phyloP scores from a whole-genome alignment of 2,113 vertebrate genomes.

The Condylura cristata region DNA sequence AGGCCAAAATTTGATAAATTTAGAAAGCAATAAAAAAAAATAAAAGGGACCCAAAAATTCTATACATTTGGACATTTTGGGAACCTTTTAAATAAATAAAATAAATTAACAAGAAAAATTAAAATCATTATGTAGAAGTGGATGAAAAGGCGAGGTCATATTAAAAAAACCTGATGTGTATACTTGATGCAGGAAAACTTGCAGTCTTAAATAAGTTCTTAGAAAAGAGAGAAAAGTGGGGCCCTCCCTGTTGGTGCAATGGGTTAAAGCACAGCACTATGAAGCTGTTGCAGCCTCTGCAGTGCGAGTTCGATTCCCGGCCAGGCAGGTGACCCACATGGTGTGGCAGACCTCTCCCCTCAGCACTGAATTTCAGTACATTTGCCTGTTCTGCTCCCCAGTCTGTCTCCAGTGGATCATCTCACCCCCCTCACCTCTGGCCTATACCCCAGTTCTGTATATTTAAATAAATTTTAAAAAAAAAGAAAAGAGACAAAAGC shows the following conservation, averaged over 20 bases:
- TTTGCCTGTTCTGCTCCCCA: no score
- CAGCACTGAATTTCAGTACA: no score
- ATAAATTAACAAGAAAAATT: slow-evolving; percentile 18
- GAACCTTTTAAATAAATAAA: not conserved
- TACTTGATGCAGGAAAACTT: not conserved
- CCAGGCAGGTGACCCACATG: no score
- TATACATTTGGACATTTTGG: not conserved
- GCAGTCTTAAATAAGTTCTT: not conserved
- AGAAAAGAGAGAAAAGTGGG: not conserved
- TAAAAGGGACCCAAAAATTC: not conserved
- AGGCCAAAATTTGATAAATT: not conserved
- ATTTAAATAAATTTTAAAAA: not conserved
- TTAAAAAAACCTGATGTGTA: not conserved
- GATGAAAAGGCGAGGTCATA: not conserved
- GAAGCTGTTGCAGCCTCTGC: no score
- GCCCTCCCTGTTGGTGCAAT: no score
- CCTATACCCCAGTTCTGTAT: no score
- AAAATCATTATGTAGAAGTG: slow-evolving; percentile 30
- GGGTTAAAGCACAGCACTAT: no score
- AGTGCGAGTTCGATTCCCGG: no score
- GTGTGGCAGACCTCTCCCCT: no score
- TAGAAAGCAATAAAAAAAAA: not conserved
- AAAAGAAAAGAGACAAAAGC: not conserved
- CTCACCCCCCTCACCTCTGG: no score
- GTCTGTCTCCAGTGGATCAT: no score